Percentiles rank a stretch among this genome's conserved stretches.
Evolutionary conservation across 2,113 vertebrate species (phyloP).

Genomic region (Nesoenas mayeri): DNA sequence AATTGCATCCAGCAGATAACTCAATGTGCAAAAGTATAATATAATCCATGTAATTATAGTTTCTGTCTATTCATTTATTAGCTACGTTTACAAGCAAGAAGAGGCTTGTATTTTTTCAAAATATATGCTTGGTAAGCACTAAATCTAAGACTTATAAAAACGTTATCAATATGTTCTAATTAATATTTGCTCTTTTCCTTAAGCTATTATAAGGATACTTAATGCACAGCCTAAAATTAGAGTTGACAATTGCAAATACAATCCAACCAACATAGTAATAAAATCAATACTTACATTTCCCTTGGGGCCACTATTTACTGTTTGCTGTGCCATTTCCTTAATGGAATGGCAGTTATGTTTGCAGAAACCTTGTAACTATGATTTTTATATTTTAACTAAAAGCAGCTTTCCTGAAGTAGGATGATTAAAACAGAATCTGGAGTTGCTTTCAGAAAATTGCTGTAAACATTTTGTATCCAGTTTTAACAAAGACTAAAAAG

Average conservation of each 20-base stretch:
- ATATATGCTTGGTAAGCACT: constrained; percentile 28
- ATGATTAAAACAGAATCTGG: constrained; percentile 69
- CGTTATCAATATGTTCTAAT: constrained; percentile 77
- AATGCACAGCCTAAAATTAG: constrained; percentile 83
- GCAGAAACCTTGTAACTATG: constrained; percentile 81
- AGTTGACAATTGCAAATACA: constrained; percentile 87
- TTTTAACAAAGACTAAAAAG: constrained; percentile 23
- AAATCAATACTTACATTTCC: constrained; percentile 88
- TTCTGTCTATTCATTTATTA: constrained; percentile 47
- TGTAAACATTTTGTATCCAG: constrained; percentile 51
- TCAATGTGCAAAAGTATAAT: constrained; percentile 6
- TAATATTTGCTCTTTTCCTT: constrained; percentile 78
- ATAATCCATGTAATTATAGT: constrained; percentile 52
- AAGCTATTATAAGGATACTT: constrained; percentile 79
- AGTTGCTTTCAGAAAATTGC: constrained; percentile 63
- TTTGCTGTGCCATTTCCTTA: constrained; percentile 86
- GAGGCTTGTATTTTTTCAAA: constrained; percentile 39
- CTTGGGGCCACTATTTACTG: constrained; percentile 83
- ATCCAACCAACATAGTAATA: constrained; percentile 84
- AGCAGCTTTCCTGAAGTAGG: constrained; percentile 78
- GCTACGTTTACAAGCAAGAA: neutral
- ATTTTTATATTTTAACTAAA: constrained; percentile 87
- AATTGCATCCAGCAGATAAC: neutral
- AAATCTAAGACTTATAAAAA: constrained; percentile 66
- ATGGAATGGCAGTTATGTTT: constrained; percentile 85